Conservation (phyloP, 2,113 vertebrate species). For the Etheostoma cragini region DNA sequence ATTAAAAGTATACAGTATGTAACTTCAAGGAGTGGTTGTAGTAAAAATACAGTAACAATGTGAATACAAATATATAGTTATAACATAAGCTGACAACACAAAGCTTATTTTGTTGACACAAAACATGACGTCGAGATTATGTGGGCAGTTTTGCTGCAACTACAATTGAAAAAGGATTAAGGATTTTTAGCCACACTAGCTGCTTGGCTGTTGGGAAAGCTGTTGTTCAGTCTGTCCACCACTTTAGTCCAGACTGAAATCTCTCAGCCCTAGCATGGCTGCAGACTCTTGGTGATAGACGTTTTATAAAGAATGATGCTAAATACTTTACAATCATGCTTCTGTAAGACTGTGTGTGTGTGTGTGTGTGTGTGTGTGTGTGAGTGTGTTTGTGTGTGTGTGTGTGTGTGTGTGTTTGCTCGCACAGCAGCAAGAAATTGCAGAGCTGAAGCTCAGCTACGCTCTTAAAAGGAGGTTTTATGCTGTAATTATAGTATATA, state of each 20-base stretch:
- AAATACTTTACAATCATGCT: not conserved
- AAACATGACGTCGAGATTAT: not conserved
- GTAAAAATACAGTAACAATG: not conserved
- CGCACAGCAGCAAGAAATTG: not conserved
- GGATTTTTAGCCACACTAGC: not conserved
- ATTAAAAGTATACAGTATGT: not conserved
- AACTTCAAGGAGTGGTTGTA: not conserved
- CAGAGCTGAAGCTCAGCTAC: slow-evolving; percentile 28
- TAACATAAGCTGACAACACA: not conserved
- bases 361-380: not conserved
- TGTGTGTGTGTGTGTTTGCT: slow-evolving; percentile 43
- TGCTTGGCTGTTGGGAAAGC: not conserved
- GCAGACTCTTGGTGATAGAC: not conserved
- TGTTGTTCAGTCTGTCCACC: not conserved
- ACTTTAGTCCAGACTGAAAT: not conserved
- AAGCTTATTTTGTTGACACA: not conserved
- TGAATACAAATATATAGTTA: not conserved
- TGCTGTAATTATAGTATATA: slow-evolving; percentile 74
- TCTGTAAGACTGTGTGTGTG: not conserved
- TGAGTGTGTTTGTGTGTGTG: not conserved
- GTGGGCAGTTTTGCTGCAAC: not conserved
- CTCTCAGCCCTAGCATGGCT: not conserved
- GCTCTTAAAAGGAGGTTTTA: slow-evolving; percentile 61
- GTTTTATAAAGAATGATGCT: not conserved
- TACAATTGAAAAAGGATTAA: not conserved